Evolutionary conservation across 2,113 vertebrate species (phyloP).

Genomic region (Ceyx cyanopectus): DNA sequence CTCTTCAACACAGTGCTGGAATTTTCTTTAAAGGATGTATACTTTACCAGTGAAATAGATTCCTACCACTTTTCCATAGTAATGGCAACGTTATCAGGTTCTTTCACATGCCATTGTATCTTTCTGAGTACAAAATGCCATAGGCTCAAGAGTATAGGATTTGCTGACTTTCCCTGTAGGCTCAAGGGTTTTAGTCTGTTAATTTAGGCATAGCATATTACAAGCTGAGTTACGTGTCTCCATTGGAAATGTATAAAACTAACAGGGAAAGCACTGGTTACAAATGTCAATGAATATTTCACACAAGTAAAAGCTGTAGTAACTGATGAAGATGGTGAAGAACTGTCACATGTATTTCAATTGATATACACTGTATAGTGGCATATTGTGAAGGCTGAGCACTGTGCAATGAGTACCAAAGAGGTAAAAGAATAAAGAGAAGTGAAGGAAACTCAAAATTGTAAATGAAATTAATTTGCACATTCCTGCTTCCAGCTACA

Average conservation of each 20-base stretch:
- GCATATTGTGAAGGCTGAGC: neutral
- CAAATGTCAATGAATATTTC: neutral
- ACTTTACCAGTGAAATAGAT: neutral
- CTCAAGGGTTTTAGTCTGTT: neutral
- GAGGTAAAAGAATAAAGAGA: neutral
- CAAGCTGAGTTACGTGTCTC: accelerated
- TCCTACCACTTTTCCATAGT: neutral
- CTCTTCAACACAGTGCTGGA: neutral
- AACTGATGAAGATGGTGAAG: neutral
- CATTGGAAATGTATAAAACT: neutral
- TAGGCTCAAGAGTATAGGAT: neutral
- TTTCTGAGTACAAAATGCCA: neutral
- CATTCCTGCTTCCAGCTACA: neutral
- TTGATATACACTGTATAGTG: neutral
- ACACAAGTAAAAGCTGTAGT: neutral
- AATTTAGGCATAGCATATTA: neutral
- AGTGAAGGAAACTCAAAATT: neutral
- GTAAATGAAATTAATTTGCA: neutral
- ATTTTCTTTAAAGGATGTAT: neutral
- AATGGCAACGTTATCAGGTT: neutral
- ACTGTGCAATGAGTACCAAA: neutral
- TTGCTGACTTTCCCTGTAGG: neutral
- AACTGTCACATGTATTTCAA: neutral
- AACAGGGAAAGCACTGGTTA: neutral
- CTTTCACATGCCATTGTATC: neutral